Evolutionary conservation across 53 echinoderm and acorn worm genomes (phyloP).

Genomic region (Astropecten irregularis): DNA sequence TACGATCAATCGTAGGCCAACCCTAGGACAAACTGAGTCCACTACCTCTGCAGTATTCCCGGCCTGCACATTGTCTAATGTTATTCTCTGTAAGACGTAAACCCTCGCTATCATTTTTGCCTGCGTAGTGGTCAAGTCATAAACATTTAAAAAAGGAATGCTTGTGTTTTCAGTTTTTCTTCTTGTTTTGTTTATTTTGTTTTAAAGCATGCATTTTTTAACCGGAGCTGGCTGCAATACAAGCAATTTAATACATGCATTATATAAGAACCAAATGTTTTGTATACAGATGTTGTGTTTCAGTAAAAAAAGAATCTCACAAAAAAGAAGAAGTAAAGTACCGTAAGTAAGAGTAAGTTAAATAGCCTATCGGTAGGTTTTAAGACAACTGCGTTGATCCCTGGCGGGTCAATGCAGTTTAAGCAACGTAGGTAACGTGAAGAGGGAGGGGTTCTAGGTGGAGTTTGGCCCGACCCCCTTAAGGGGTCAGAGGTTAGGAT

Average conservation of each 20-base stretch:
- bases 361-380: slow-evolving; percentile 11
- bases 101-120: neutral
- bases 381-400: neutral
- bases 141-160: neutral
- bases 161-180: neutral
- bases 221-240: slow-evolving; percentile 13
- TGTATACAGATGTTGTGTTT: slow-evolving; percentile 26
- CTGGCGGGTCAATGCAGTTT: slow-evolving; percentile 13
- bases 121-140: neutral
- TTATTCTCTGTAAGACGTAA: too few relatives aligned
- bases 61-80: too few relatives aligned
- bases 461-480: neutral
- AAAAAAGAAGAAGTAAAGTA: slow-evolving; percentile 27
- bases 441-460: too few relatives aligned
- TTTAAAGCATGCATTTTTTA: slow-evolving; percentile 19
- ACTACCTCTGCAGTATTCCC: too few relatives aligned
- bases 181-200: too few relatives aligned
- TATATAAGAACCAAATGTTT: slow-evolving; percentile 28
- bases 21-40: too few relatives aligned
- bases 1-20: too few relatives aligned
- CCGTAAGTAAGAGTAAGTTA: slow-evolving; percentile 19
- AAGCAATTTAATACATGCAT: neutral
- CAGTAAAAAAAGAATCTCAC: too few relatives aligned
- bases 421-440: neutral
- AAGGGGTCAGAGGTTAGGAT: slow-evolving; percentile 9